Evolutionary conservation across 2,797 vertebrate genomes (phyloP).

Genomic region (Buphagus erythrorhynchus): DNA sequence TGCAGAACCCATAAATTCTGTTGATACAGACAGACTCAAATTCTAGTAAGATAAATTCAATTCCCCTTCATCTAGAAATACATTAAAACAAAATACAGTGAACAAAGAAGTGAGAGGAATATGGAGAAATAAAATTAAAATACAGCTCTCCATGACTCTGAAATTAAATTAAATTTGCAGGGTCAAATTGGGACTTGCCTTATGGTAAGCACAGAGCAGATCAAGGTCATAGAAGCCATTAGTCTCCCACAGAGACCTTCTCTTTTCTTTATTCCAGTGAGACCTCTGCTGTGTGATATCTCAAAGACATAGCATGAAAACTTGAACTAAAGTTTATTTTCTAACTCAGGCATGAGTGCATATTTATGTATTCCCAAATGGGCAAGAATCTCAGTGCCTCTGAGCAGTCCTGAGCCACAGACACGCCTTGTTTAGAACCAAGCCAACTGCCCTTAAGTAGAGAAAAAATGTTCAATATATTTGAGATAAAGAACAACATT

Average conservation of each 20-base stretch:
- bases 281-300: not conserved
- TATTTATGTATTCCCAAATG: not conserved
- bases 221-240: not conserved
- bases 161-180: not conserved
- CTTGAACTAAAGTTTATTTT: not conserved
- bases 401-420: not conserved
- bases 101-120: not conserved
- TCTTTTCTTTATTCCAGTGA: not conserved
- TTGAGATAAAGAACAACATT: not conserved
- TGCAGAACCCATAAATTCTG: not conserved
- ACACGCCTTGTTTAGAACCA: not conserved
- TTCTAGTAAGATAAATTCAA: not conserved
- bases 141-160: not conserved
- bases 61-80: not conserved
- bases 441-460: not conserved
- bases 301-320: not conserved
- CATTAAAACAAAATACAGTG: not conserved
- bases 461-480: not conserved
- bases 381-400: not conserved
- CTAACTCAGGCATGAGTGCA: not conserved
- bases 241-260: not conserved
- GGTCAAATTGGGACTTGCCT: not conserved
- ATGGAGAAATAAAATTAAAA: not conserved
- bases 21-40: not conserved
- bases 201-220: not conserved